Conservation (phyloP, 2,113 vertebrate species). For the Syrmaticus mikado region DNA sequence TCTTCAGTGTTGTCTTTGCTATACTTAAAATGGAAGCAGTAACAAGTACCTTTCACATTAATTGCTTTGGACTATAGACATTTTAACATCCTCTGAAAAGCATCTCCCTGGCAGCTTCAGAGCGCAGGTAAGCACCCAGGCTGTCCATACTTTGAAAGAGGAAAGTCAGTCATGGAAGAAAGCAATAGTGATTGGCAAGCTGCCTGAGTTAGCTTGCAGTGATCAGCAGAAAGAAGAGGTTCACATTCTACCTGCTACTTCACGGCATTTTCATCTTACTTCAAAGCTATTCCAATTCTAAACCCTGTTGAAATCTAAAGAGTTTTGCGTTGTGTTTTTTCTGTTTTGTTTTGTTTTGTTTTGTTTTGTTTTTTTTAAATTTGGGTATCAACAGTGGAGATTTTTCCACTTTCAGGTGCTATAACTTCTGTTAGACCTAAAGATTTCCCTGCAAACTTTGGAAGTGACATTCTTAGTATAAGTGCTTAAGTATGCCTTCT, state of each 20-base stretch:
- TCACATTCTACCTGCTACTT: neutral
- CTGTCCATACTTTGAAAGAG: neutral
- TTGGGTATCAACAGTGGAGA: neutral
- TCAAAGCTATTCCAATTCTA: neutral
- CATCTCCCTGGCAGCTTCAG: neutral
- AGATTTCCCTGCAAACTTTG: neutral
- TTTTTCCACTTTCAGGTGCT: neutral
- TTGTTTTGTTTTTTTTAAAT: neutral
- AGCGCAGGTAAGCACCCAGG: neutral
- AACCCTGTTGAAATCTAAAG: neutral
- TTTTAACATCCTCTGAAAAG: neutral
- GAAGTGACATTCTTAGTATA: neutral
- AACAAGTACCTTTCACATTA: neutral
- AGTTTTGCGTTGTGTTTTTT: accelerated
- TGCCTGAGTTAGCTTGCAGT: neutral
- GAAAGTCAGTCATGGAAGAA: neutral
- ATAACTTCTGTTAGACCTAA: neutral
- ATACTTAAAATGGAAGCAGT: neutral
- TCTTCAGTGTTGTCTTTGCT: neutral
- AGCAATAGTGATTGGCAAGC: neutral
- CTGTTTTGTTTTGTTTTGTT: neutral
- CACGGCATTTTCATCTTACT: neutral
- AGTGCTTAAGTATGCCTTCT: neutral
- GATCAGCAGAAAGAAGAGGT: neutral
- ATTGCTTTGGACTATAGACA: neutral